Percentiles rank a stretch among this genome's conserved stretches.
Evolutionary conservation across 2,797 vertebrate genomes (phyloP).

Genomic region (Typhlichthys subterraneus): DNA sequence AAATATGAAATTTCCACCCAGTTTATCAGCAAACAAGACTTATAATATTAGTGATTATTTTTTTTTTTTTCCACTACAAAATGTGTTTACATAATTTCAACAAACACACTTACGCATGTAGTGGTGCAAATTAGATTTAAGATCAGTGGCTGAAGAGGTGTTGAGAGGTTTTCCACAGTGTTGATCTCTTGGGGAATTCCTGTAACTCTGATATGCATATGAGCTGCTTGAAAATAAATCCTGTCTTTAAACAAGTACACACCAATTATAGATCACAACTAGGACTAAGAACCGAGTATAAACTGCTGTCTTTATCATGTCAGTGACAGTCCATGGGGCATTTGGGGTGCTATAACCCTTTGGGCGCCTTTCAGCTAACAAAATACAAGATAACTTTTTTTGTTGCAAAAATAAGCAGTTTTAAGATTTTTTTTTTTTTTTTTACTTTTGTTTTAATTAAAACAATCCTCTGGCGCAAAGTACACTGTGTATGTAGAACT

Average conservation of each 20-base stretch:
- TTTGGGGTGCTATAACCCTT: background rate
- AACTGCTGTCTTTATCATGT: background rate
- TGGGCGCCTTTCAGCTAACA: background rate
- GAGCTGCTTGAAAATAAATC: slow-evolving; percentile 23
- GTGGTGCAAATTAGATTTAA: slow-evolving; percentile 18
- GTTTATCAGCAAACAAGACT: too few species aligned
- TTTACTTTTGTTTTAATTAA: too few species aligned
- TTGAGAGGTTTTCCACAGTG: slow-evolving; percentile 8
- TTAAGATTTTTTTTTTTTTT: too few species aligned
- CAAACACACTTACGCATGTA: background rate
- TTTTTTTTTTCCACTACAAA: background rate
- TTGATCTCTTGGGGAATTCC: slow-evolving; percentile 26
- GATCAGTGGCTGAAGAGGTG: slow-evolving; percentile 10
- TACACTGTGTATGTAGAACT: too few species aligned
- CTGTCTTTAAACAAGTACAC: slow-evolving; percentile 26
- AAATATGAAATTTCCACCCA: too few species aligned
- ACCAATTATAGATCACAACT: slow-evolving; percentile 12
- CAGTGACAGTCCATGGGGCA: background rate
- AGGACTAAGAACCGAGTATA: slow-evolving; percentile 1
- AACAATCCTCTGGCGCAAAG: too few species aligned
- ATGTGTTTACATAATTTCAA: background rate
- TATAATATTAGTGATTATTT: too few species aligned
- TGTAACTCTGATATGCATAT: slow-evolving; percentile 20
- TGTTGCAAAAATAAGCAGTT: too few species aligned
- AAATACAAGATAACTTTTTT: too few species aligned